Evolutionary conservation across 2,888 invertebrate species (phyloP).

Genomic region (Dolomedes plantarius): DNA sequence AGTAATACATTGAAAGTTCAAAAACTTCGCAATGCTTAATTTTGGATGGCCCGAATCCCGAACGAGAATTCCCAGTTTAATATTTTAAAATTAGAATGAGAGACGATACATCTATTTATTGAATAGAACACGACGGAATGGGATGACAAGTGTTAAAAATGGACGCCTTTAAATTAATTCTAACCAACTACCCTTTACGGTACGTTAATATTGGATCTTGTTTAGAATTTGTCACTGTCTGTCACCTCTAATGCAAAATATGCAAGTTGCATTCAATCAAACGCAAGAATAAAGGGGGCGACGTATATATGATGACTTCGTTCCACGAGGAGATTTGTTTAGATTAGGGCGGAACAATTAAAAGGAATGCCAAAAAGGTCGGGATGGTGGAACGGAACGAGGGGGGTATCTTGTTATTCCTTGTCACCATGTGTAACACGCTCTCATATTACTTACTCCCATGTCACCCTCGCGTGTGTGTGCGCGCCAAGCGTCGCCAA

Average conservation of each 20-base stretch:
- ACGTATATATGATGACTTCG: constrained; percentile 1
- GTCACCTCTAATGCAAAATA: not conserved
- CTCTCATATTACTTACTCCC: not conserved
- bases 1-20: too few relatives aligned
- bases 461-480: not conserved
- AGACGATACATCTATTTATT: too few relatives aligned
- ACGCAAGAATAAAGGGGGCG: not conserved
- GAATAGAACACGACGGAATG: not conserved
- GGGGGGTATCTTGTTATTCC: not conserved
- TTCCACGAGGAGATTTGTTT: not conserved
- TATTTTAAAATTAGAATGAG: too few relatives aligned
- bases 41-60: too few relatives aligned
- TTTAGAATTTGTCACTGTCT: not conserved
- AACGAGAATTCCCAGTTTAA: too few relatives aligned
- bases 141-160: not conserved
- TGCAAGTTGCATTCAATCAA: not conserved
- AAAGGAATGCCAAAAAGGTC: not conserved
- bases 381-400: not conserved
- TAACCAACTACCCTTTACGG: constrained; percentile 1
- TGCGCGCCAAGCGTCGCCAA: constrained; percentile 58
- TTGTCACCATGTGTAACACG: not conserved
- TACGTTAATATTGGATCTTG: not conserved
- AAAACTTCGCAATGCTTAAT: too few relatives aligned
- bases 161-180: not conserved
- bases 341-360: constrained; percentile 5